Percentiles rank a stretch among this genome's conserved stretches.
phyloP scores from a whole-genome alignment of 2,888 invertebrate genomes.

The Chloroclystis v-ata region DNA sequence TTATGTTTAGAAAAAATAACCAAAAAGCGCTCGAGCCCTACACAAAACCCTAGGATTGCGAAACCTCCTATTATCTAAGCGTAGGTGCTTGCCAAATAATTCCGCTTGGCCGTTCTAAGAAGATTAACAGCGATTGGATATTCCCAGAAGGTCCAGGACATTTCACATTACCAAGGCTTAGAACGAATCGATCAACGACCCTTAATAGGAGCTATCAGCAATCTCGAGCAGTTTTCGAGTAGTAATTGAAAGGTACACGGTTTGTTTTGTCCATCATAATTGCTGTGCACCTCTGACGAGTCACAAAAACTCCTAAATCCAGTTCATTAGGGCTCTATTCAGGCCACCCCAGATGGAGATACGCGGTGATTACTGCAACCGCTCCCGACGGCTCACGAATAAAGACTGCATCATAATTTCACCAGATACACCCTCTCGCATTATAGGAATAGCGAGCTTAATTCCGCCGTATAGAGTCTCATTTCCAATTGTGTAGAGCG shows the following conservation, averaged over 20 bases:
- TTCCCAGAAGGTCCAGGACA: slow-evolving; percentile 62
- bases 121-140: slow-evolving; percentile 76
- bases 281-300: slow-evolving; percentile 76
- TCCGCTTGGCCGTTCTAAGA: slow-evolving; percentile 65
- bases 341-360: slow-evolving; percentile 77
- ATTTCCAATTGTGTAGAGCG: slow-evolving; percentile 43
- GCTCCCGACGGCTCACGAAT: slow-evolving; percentile 78
- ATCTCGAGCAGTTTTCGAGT: slow-evolving; percentile 39
- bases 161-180: slow-evolving; percentile 59
- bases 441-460: slow-evolving; percentile 56
- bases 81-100: slow-evolving; percentile 71
- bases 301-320: slow-evolving; percentile 79
- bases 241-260: slow-evolving; percentile 57
- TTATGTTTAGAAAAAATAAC: no score
- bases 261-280: slow-evolving; percentile 75
- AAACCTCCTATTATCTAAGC: slow-evolving; percentile 70
- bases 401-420: slow-evolving; percentile 79
- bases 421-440: slow-evolving; percentile 68
- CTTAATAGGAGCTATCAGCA: slow-evolving; percentile 30
- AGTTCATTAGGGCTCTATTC: slow-evolving; percentile 79
- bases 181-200: slow-evolving; percentile 60
- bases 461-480: slow-evolving; percentile 48
- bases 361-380: slow-evolving; percentile 79
- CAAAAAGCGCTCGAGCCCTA: slow-evolving; percentile 6
- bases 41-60: slow-evolving; percentile 46